These are phyloP conservation scores for Carlito syrichta DNA, from an alignment of 2,113 vertebrate genomes.

Conservation along the genomic window DNA sequence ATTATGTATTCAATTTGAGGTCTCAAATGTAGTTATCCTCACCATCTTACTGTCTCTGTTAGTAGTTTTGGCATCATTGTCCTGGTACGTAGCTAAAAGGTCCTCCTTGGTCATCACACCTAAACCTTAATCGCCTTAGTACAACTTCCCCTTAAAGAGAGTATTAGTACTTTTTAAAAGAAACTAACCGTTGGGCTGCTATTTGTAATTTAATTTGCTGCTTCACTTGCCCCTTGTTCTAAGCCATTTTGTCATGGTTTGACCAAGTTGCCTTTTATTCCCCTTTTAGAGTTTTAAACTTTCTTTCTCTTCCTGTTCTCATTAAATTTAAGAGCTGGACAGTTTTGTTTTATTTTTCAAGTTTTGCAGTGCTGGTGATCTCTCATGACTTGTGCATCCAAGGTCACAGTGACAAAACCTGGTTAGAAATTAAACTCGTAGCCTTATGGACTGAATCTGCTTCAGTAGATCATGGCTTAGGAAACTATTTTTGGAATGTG, in stretches of 20 bases:
- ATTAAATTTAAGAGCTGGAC: constrained; percentile 9
- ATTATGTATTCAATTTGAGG: constrained; percentile 68
- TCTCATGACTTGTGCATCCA: constrained; percentile 37
- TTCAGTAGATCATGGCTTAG: not conserved
- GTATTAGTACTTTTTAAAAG: not conserved
- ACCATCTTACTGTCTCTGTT: constrained; percentile 82
- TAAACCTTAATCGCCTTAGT: not conserved
- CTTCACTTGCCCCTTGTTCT: not conserved
- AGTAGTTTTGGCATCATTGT: constrained; percentile 62
- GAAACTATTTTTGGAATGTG: constrained; percentile 2
- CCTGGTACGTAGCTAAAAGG: constrained; percentile 72
- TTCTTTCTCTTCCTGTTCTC: not conserved
- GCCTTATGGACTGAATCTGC: not conserved
- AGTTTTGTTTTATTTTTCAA: not conserved
- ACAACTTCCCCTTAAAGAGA: not conserved
- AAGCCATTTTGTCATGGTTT: not conserved
- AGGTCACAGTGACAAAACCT: constrained; percentile 9
- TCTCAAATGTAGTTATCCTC: constrained; percentile 81
- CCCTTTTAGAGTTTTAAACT: not conserved
- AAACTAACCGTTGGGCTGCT: not conserved
- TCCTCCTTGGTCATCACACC: not conserved
- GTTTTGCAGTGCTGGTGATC: not conserved
- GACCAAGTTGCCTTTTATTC: not conserved
- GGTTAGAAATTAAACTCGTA: not conserved
- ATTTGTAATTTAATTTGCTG: not conserved